phyloP scores from a whole-genome alignment of 2,113 vertebrate species.

The Anhinga rufa region DNA sequence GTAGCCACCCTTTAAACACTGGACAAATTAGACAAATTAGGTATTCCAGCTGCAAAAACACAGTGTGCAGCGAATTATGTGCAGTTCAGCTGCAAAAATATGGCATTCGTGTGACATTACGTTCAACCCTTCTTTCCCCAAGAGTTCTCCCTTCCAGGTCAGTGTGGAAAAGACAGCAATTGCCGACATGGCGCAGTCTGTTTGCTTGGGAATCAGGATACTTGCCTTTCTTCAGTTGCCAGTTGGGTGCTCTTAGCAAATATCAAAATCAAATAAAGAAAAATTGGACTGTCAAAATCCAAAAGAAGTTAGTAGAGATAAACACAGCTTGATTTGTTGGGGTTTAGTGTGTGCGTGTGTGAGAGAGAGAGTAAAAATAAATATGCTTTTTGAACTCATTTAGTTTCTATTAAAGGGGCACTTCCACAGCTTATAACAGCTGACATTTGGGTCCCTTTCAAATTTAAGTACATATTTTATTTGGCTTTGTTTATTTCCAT shows the following conservation, averaged over 20 bases:
- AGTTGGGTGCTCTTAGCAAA: neutral
- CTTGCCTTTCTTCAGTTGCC: neutral
- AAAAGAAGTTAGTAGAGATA: neutral
- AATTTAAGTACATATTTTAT: neutral
- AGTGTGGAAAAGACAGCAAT: neutral
- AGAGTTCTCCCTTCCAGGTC: neutral
- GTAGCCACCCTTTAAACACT: neutral
- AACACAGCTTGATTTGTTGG: neutral
- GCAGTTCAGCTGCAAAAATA: slow-evolving; percentile 55
- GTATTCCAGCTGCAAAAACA: slow-evolving; percentile 55
- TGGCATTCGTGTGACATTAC: neutral
- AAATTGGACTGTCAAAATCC: neutral
- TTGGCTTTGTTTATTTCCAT: neutral
- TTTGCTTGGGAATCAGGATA: neutral
- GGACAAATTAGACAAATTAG: neutral
- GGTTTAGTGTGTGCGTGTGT: neutral
- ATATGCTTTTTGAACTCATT: neutral
- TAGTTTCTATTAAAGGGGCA: neutral
- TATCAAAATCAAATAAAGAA: neutral
- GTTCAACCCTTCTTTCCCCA: neutral
- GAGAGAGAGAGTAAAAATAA: neutral
- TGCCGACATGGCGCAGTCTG: accelerated
- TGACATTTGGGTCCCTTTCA: neutral
- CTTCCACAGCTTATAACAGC: neutral
- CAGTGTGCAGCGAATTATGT: neutral